Evolutionary conservation across 2,113 vertebrate species (phyloP).

Genomic region (Microcebus ravelobensis): DNA sequence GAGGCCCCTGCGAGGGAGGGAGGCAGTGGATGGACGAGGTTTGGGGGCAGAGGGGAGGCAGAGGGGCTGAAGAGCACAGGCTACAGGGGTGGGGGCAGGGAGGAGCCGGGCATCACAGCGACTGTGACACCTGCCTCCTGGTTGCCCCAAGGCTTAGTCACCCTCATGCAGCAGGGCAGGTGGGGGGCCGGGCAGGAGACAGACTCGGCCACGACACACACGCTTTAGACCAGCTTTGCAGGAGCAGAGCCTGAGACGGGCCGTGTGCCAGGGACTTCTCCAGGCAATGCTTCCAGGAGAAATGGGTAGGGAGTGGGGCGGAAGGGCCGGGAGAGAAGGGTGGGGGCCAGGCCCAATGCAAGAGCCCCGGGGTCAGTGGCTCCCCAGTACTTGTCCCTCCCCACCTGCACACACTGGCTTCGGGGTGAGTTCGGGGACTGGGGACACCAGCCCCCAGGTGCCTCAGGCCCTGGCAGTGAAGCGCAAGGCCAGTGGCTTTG

Average conservation of each 20-base stretch:
- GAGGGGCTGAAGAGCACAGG: neutral
- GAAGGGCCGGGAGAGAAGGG: neutral
- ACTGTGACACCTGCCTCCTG: accelerated
- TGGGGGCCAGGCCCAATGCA: accelerated
- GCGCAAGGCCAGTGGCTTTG: accelerated
- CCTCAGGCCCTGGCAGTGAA: neutral
- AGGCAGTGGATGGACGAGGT: accelerated
- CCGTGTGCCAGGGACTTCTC: too few species aligned
- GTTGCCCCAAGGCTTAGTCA: accelerated
- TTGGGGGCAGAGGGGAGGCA: too few species aligned
- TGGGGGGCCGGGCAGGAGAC: too few species aligned
- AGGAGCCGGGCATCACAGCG: accelerated
- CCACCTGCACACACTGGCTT: accelerated
- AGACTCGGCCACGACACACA: accelerated
- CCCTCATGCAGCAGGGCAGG: accelerated
- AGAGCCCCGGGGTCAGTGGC: accelerated
- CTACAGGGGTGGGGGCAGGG: accelerated
- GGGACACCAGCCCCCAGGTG: neutral
- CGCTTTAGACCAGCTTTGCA: neutral
- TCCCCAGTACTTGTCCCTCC: neutral
- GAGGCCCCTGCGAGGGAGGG: neutral
- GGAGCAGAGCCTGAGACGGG: neutral
- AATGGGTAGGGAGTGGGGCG: neutral
- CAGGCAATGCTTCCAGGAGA: neutral
- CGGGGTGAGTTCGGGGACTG: too few species aligned